Conservation (phyloP, 1,140 invertebrate genomes). For the Lepidurus arcticus region DNA sequence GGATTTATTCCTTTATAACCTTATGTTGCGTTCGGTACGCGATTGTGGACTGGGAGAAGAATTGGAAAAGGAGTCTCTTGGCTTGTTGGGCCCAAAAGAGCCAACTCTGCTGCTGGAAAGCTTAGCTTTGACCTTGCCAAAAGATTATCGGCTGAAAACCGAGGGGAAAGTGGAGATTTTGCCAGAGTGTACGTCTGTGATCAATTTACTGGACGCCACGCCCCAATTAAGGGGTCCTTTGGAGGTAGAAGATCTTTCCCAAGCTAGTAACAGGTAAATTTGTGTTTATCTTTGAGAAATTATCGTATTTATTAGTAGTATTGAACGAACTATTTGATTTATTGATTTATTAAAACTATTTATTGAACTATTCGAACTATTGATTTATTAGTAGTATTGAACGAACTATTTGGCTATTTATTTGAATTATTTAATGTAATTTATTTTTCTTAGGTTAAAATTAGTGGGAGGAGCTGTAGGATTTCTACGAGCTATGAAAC, state of each 20-base stretch:
- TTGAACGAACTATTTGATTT: background rate
- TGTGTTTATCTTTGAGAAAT: background rate
- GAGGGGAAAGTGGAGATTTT: background rate
- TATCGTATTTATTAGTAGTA: background rate
- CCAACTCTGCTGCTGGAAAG: constrained; percentile 4
- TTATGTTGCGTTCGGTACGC: constrained; percentile 66
- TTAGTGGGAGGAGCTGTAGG: constrained; percentile 71
- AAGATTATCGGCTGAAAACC: background rate
- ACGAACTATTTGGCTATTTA: background rate
- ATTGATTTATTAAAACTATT: too few species aligned
- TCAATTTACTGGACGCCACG: constrained; percentile 32
- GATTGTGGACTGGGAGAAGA: constrained; percentile 71
- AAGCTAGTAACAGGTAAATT: constrained; percentile 35
- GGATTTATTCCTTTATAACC: constrained; percentile 68
- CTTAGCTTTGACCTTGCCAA: background rate
- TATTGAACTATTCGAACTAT: too few species aligned
- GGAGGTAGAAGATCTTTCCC: constrained; percentile 27
- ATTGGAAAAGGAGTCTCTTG: constrained; percentile 42
- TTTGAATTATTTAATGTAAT: background rate
- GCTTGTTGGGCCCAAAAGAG: background rate
- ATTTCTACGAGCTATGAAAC: constrained; percentile 66
- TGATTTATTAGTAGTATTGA: background rate
- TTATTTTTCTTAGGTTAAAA: constrained; percentile 51
- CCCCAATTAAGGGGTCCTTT: constrained; percentile 32
- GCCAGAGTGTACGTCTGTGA: background rate